phyloP scores from a whole-genome alignment of 1,140 invertebrate species.

The Rhizoglyphus robini region DNA sequence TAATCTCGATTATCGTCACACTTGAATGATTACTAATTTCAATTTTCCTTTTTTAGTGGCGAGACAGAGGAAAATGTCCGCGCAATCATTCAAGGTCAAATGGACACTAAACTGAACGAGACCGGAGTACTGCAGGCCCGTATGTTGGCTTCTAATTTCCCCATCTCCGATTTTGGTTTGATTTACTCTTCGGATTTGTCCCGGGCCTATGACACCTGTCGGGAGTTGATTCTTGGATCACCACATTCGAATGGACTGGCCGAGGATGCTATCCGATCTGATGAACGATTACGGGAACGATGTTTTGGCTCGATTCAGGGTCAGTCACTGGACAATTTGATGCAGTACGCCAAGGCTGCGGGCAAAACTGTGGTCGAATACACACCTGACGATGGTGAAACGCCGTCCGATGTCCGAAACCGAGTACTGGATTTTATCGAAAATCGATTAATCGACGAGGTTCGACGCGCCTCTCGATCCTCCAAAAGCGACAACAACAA shows the following conservation, averaged over 20 bases:
- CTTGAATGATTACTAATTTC: no score
- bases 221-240: neutral
- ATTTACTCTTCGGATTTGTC: slow-evolving; percentile 18
- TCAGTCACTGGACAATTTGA: slow-evolving; percentile 7
- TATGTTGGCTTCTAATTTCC: neutral
- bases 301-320: slow-evolving; percentile 20
- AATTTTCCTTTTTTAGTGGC: slow-evolving; percentile 21
- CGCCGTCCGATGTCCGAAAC: slow-evolving; percentile 1
- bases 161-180: neutral
- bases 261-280: neutral
- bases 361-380: slow-evolving; percentile 1
- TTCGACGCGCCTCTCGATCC: neutral
- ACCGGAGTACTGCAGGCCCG: slow-evolving; percentile 14
- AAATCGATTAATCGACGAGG: neutral
- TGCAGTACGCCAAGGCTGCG: neutral
- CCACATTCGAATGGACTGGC: neutral
- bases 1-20: no score
- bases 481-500: neutral
- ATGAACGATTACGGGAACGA: slow-evolving; percentile 17
- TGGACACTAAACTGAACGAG: slow-evolving; percentile 17
- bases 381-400: slow-evolving; percentile 20
- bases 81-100: slow-evolving; percentile 20
- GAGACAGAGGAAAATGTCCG: slow-evolving; percentile 18
- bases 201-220: slow-evolving; percentile 18
- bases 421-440: slow-evolving; percentile 17